Conservation (phyloP, 2,797 vertebrate species). For the Brachyrhaphis roseni region DNA sequence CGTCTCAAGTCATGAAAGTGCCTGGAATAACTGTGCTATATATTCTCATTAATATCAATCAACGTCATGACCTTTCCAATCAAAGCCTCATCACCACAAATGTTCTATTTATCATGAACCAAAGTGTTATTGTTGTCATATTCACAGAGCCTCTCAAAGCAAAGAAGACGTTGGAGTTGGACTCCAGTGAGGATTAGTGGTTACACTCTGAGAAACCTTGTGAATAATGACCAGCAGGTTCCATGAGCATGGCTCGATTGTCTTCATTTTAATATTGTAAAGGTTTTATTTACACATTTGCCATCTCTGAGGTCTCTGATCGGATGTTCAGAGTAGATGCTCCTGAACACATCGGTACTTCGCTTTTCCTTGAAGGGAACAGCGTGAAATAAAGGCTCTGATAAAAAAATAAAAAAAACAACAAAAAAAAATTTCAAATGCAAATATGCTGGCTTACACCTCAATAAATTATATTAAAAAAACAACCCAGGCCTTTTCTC, state of each 20-base stretch:
- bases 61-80: constrained; percentile 47
- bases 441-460: neutral
- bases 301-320: constrained; percentile 34
- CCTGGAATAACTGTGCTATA: constrained; percentile 87
- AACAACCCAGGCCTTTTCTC: constrained; percentile 13
- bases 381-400: constrained; percentile 8
- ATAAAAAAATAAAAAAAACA: constrained; percentile 7
- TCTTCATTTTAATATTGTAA: constrained; percentile 76
- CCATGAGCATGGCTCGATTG: constrained; percentile 80
- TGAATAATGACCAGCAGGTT: constrained; percentile 47
- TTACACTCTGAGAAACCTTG: constrained; percentile 39
- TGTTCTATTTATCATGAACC: constrained; percentile 50
- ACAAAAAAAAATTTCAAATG: neutral
- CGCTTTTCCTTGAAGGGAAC: constrained; percentile 12
- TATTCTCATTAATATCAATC: constrained; percentile 70
- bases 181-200: constrained; percentile 26
- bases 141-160: constrained; percentile 41
- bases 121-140: constrained; percentile 45
- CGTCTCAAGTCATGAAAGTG: constrained; percentile 92
- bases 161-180: constrained; percentile 3
- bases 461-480: neutral
- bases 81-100: constrained; percentile 63
- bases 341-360: constrained; percentile 21
- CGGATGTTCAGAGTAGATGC: constrained; percentile 5
- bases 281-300: constrained; percentile 77